These are phyloP conservation scores for Ditylenchus dipsaci DNA, from an alignment of 1,140 invertebrate species.

Conservation along the genomic window DNA sequence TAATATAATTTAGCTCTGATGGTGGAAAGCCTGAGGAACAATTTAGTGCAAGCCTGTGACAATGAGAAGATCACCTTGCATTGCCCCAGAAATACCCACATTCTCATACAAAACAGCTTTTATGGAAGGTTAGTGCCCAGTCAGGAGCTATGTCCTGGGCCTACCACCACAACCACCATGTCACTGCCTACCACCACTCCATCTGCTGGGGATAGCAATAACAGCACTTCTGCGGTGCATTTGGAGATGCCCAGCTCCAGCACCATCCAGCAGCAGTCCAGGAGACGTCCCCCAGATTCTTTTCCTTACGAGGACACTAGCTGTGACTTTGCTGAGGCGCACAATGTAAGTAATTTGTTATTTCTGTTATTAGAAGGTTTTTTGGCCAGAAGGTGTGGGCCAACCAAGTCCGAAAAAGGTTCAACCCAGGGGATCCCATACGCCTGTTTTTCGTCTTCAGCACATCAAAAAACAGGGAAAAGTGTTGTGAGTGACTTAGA, in stretches of 20 bases:
- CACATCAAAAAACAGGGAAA: too few relatives aligned
- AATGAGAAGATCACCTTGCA: constrained; percentile 40
- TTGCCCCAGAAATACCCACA: constrained; percentile 47
- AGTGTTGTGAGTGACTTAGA: too few relatives aligned
- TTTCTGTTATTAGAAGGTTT: too few relatives aligned
- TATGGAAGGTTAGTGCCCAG: constrained; percentile 47
- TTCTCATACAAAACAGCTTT: constrained; percentile 39
- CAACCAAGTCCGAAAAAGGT: too few relatives aligned
- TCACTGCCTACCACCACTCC: not conserved
- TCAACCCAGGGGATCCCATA: too few relatives aligned
- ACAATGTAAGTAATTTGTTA: constrained; percentile 38
- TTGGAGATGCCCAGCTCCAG: too few relatives aligned
- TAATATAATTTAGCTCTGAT: constrained; percentile 38
- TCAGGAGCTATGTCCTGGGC: constrained; percentile 36
- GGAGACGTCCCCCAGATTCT: not conserved
- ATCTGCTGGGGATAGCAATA: not conserved
- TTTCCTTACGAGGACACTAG: constrained; percentile 42
- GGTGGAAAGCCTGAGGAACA: constrained; percentile 37
- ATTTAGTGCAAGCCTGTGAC: constrained; percentile 45
- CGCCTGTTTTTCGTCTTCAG: too few relatives aligned
- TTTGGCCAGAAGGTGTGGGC: too few relatives aligned
- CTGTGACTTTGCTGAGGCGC: constrained; percentile 43
- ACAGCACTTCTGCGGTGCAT: not conserved
- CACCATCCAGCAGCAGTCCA: not conserved
- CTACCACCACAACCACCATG: not conserved